Percentiles rank a stretch among this genome's conserved stretches.
Conservation (phyloP, 2,888 invertebrate species). For the Lamellibrachia satsuma region DNA sequence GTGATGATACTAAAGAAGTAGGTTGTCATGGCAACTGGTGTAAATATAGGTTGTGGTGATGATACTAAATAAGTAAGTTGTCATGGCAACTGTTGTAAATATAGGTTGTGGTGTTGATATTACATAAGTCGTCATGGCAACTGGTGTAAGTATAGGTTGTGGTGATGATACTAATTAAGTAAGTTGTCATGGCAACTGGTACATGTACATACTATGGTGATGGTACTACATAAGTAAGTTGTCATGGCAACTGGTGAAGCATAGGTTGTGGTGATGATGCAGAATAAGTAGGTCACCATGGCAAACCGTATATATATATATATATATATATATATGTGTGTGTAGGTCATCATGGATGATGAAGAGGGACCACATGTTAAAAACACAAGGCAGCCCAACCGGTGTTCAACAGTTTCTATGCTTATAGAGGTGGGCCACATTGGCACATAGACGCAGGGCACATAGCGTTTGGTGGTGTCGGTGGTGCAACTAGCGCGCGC, state of each 20-base stretch:
- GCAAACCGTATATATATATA: not conserved
- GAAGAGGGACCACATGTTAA: not conserved
- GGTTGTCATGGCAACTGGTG: not conserved
- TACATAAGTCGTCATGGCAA: not conserved
- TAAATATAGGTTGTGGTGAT: not conserved
- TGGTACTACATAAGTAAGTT: not conserved
- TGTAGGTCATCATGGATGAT: not conserved
- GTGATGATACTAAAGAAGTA: not conserved
- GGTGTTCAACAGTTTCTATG: not conserved
- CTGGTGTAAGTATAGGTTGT: not conserved
- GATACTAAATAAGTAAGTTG: not conserved
- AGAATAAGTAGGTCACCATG: constrained; percentile 9
- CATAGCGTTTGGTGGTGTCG: not conserved
- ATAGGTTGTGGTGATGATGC: not conserved
- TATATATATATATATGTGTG: too few species aligned
- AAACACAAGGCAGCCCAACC: not conserved
- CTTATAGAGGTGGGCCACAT: not conserved
- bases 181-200: not conserved
- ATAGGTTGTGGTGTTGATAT: not conserved
- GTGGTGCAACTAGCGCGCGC: not conserved
- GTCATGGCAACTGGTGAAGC: not conserved
- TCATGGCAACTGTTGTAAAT: not conserved
- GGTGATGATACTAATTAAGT: not conserved
- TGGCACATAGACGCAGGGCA: not conserved
- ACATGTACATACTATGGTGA: not conserved